Base-by-base conservation (phyloP, 2,888 invertebrate species). In the Orchesella flavescens region DNA sequence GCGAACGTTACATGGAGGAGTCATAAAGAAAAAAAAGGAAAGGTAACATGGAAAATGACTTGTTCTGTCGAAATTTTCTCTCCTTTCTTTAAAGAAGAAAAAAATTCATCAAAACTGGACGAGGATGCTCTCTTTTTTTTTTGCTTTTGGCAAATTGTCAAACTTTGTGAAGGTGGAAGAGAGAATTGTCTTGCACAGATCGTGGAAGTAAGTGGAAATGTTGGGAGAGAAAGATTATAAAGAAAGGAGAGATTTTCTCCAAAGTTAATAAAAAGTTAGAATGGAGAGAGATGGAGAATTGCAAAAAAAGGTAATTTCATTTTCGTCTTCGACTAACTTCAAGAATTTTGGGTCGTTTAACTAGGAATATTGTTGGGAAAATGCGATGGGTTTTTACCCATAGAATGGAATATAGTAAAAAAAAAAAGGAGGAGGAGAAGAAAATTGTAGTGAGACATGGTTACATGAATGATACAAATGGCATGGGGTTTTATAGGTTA, bases 141-240 rank as follows among this genome's bases (percentile, higher is more conserved):
- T 46, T 66, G 43, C 63, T 82, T 82, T 69, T 82, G 81, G 81
- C 81, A 82, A 82, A 82, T 82, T 82, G 81, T 75, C 81, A 82
- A 82, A 79, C 72, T 79, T 79, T 63, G 1, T 66, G 15, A 65
- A 65, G 66, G 66, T 66, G 23, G 46, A 44, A 72, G 21, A 34
- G 34, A 4, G 34, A 34, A 63, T 46, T 21, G 49, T 44, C 43
- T 53, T n/a, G 43, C 17, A 23, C 24, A 66, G 44, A 66, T 63
- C n/a, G 53, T 34, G 34, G 34, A 34, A 53, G 53, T 17, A 57
- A 66, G 17, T 17, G 63, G 24, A 63, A 21, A 15, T 63, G 24
- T 7, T 59, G 13, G 63, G 4, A 21, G 17, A 63, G 34, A 34
- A 23, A 34, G 34, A 34, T 2, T 34, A 34, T 34, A 34, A 34